Conservation (phyloP, 2,797 vertebrate species). For the Acipenser transmontanus region DNA sequence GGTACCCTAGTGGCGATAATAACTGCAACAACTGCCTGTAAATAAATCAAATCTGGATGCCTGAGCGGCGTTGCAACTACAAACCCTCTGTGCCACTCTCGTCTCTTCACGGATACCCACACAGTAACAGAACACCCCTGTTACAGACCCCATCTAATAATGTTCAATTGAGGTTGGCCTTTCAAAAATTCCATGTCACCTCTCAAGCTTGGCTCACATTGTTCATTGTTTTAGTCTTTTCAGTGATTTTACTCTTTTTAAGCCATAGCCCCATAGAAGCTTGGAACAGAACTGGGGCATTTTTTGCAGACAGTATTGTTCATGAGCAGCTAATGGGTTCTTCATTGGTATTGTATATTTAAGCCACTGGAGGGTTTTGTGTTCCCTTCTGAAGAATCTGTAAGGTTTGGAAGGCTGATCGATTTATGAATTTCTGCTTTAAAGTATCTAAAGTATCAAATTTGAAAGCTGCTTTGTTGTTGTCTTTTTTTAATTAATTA, state of each 20-base stretch:
- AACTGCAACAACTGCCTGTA: too few species aligned
- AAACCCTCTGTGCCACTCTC: too few species aligned
- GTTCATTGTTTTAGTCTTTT: too few species aligned
- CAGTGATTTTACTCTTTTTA: neutral
- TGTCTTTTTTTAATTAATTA: too few species aligned
- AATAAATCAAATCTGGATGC: too few species aligned
- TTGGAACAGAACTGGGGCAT: neutral
- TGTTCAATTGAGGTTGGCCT: neutral
- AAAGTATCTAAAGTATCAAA: neutral
- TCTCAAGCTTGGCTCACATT: too few species aligned
- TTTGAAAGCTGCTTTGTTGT: neutral
- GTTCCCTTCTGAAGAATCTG: neutral
- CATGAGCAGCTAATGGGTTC: neutral
- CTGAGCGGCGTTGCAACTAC: too few species aligned
- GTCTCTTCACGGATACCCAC: too few species aligned
- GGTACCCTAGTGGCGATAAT: too few species aligned
- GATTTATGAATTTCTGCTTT: slow-evolving; percentile 4
- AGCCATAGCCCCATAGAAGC: neutral
- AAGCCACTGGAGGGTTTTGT: neutral
- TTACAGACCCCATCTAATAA: neutral
- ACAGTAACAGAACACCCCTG: neutral
- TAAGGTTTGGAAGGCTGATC: neutral
- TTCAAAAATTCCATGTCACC: slow-evolving; percentile 4
- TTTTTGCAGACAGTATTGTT: neutral
- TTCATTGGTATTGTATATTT: neutral